Percentiles rank a stretch among this genome's conserved stretches.
These are phyloP conservation scores for Oryctolagus cuniculus DNA, from an alignment of 2,113 vertebrate species.

Conservation along the genomic window mOryCun1.1 NC_091453.1:100410501-100411000, in stretches of 20 bases:
- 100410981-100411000: neutral
- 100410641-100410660: conserved; percentile 46
- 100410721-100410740: neutral
- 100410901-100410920: neutral
- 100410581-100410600: conserved; percentile 72
- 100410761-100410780: neutral
- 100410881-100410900: neutral
- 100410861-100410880: neutral
- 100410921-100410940: neutral
- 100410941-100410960: neutral
- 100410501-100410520: conserved; percentile 68
- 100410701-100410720: conserved; percentile 44
- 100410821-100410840: neutral
- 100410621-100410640: conserved; percentile 33
- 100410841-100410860: neutral
- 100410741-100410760: neutral
- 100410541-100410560: conserved; percentile 71
- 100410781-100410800: conserved; percentile 1
- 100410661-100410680: conserved; percentile 67
- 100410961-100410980: neutral
- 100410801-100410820: neutral
- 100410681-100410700: conserved; percentile 39
- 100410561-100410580: conserved; percentile 78
- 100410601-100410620: conserved; percentile 74
- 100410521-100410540: conserved; percentile 33